phyloP scores from a whole-genome alignment of 2,113 vertebrate genomes.

The Scomber japonicus region DNA sequence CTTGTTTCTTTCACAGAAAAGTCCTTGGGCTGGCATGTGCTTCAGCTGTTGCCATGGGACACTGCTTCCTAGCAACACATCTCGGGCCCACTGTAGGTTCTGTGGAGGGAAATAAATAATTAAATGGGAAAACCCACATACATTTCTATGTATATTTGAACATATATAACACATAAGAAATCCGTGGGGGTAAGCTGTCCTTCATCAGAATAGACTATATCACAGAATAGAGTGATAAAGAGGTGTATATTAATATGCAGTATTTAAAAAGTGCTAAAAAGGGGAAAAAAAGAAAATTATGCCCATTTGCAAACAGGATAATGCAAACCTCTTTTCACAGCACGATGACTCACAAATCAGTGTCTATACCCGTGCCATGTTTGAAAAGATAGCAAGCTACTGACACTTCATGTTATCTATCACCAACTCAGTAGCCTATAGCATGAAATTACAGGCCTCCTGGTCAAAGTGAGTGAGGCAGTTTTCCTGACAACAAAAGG shows the following conservation, averaged over 20 bases:
- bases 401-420: slow-evolving; percentile 35
- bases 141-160: slow-evolving; percentile 37
- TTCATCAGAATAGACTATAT: not conserved
- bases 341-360: slow-evolving; percentile 62
- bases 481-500: slow-evolving; percentile 27
- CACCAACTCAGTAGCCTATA: slow-evolving; percentile 15
- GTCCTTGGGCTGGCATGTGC: slow-evolving; percentile 99
- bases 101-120: slow-evolving; percentile 84
- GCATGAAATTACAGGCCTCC: slow-evolving; percentile 38
- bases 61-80: slow-evolving; percentile 99
- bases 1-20: slow-evolving; percentile 99
- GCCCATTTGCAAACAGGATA: slow-evolving; percentile 55
- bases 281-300: not conserved
- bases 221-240: not conserved
- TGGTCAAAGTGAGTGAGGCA: not conserved
- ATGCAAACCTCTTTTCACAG: slow-evolving; percentile 33
- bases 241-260: not conserved
- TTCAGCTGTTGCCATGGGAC: slow-evolving; percentile 99
- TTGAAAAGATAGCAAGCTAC: slow-evolving; percentile 42
- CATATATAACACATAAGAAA: slow-evolving; percentile 5
- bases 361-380: slow-evolving; percentile 19
- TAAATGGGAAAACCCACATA: not conserved
- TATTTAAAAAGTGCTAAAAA: not conserved
- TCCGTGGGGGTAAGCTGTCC: not conserved
- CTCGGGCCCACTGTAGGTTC: slow-evolving; percentile 99